Percentiles rank a stretch among this genome's conserved stretches.
Conservation (phyloP, 1,140 invertebrate species). For the Eupeodes corollae region DNA sequence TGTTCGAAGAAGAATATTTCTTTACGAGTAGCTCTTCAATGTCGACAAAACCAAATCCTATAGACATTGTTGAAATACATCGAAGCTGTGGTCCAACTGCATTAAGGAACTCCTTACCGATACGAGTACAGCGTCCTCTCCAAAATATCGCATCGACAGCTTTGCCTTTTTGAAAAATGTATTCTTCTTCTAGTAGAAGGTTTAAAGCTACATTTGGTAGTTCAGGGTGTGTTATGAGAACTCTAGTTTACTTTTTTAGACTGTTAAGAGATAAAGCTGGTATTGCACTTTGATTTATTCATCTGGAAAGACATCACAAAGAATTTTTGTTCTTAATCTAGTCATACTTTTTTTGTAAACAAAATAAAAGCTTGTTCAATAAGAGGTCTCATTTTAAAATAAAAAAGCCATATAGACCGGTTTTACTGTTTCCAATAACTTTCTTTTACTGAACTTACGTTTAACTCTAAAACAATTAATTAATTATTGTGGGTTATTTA, state of each 20-base stretch:
- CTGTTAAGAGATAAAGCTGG: too few species aligned
- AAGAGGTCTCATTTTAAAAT: too few species aligned
- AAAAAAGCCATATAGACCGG: too few species aligned
- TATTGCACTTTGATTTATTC: too few species aligned
- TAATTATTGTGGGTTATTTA: too few species aligned
- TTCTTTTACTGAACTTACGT: too few species aligned
- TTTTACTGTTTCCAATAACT: too few species aligned
- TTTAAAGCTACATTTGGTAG: conserved; percentile 35
- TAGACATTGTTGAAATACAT: conserved; percentile 82
- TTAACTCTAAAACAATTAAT: too few species aligned
- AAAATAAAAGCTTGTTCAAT: too few species aligned
- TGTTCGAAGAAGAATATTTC: conserved; percentile 67
- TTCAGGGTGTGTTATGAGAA: conserved; percentile 38
- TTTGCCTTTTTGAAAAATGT: conserved; percentile 47
- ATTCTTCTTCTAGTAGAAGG: conserved; percentile 36
- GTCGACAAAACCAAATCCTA: conserved; percentile 70
- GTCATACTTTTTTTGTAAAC: too few species aligned
- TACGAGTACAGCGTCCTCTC: conserved; percentile 49
- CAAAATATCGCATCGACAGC: conserved; percentile 58
- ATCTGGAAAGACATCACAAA: too few species aligned
- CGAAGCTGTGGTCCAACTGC: conserved; percentile 61
- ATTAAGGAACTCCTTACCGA: conserved; percentile 65
- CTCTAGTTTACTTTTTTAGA: conserved; percentile 19
- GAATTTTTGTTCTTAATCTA: too few species aligned
- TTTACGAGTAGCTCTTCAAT: conserved; percentile 50